Evolutionary conservation across 2,113 vertebrate genomes (phyloP), one percentile per base, ranked within the genome.

Genomic region (human): DNA sequence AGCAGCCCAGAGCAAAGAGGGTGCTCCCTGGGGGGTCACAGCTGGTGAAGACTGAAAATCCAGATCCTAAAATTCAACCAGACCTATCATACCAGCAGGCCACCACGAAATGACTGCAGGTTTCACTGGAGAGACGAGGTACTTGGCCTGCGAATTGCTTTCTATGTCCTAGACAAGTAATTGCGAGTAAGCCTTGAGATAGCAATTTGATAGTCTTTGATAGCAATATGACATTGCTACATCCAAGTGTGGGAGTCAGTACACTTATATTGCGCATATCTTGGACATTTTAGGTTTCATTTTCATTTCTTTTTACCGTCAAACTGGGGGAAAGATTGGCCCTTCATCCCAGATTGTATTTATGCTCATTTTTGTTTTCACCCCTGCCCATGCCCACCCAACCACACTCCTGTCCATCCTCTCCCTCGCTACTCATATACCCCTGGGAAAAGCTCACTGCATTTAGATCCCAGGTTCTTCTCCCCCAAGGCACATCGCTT

Each of bases 301-400:
- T 73, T 79, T 83, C n/a, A 43, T 72, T 91, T 72, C 83, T 14
- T 22, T 73, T 3, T 35, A 79, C 40, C 59, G 80, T 45, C 40
- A 87, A 81, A 22, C 6, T 23, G 30, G 40, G n/a, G 13, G 22
- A 66, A 59, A 66, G 20, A 85, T 48, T 27, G 13, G 10, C 3
- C 16, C 38, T 73, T 89, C 27, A 32, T 64, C 12, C 8, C 45
- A 93, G 72, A 38, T 32, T 75, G 11, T 57, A 72, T 94, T 70
- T 76, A 43, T 50, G 14, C 1, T 10, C 13, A 25, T 43, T 4
- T 27, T 30, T 72, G 30, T 64, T 94, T 78, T 48, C 30, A 78
- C 55, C 30, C 20, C 0, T n/a, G 2, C 32, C 52, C 3, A 32
- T 25, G 4, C 20, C 11, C 7, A 48, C 22, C 55, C 1, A 2